Evolutionary conservation across 2,797 vertebrate genomes (phyloP).

Genomic region (Tinamus major): DNA sequence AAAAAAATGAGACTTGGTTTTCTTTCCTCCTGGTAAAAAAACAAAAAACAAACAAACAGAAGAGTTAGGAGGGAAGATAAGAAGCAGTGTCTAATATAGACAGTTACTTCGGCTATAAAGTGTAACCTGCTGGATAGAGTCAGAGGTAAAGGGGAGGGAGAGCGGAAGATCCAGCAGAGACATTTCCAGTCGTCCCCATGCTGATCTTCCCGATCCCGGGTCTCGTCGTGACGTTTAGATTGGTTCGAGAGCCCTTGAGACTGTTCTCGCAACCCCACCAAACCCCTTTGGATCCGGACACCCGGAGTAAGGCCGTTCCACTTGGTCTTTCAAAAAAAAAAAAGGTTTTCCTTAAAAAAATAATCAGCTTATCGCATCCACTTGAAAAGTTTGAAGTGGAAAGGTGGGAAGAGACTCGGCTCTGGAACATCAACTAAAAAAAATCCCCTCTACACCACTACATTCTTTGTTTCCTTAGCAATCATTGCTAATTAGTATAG

Average conservation of each 20-base stretch:
- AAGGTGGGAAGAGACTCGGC: background rate
- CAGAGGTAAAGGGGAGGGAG: background rate
- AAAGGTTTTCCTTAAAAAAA: background rate
- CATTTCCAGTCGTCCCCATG: rapidly evolving
- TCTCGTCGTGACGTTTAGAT: rapidly evolving
- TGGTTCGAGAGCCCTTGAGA: background rate
- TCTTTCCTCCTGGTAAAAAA: conserved; percentile 67
- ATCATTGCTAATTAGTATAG: background rate
- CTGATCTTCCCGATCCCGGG: background rate
- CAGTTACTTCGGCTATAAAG: conserved; percentile 47
- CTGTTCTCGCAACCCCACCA: background rate
- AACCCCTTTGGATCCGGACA: background rate
- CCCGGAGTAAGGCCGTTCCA: background rate
- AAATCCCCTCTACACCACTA: background rate
- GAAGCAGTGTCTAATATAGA: conserved; percentile 80
- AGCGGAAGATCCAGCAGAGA: background rate
- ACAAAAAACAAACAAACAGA: background rate
- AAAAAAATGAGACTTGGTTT: conserved; percentile 30
- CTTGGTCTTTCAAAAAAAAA: background rate
- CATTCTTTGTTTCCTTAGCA: conserved; percentile 14
- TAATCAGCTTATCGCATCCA: background rate
- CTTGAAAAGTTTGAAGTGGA: background rate
- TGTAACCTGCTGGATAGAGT: background rate
- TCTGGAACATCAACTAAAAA: background rate
- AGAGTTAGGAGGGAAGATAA: background rate